phyloP scores from a whole-genome alignment of 2,888 invertebrate genomes.

The Geophilus truncorum region DNA sequence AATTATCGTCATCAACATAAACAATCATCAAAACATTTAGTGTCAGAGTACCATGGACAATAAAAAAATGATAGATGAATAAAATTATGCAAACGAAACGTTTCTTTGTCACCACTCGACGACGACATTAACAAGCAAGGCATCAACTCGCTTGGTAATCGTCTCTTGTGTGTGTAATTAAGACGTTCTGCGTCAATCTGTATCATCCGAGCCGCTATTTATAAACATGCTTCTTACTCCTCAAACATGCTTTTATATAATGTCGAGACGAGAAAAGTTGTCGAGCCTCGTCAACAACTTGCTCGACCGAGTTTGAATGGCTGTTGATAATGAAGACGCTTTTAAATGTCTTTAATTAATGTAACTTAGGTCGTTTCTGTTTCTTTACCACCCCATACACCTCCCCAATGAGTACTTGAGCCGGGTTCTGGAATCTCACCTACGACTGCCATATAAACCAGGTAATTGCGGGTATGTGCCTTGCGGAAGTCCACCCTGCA shows the following conservation, averaged over 20 bases:
- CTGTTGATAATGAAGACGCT: conserved; percentile 27
- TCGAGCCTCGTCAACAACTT: conserved; percentile 17
- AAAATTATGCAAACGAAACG: conserved; percentile 4
- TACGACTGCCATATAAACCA: conserved; percentile 78
- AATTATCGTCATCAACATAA: background rate
- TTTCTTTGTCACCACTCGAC: conserved; percentile 6
- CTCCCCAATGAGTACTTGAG: conserved; percentile 12
- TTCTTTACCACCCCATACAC: conserved; percentile 25
- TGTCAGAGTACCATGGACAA: background rate
- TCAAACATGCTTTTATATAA: conserved; percentile 21
- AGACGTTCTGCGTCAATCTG: conserved; percentile 13
- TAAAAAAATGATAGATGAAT: background rate
- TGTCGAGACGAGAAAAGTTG: conserved; percentile 13
- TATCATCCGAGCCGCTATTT: background rate
- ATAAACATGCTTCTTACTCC: conserved; percentile 12
- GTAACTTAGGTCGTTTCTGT: conserved; percentile 27
- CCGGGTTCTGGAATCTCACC: conserved; percentile 57
- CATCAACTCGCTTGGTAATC: conserved; percentile 6
- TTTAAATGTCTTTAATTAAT: conserved; percentile 27
- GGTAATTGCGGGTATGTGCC: conserved; percentile 80
- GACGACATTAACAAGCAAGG: conserved; percentile 2
- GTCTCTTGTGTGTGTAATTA: conserved; percentile 18
- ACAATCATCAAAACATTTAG: conserved; percentile 7
- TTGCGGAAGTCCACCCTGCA: conserved; percentile 85
- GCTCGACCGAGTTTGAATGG: conserved; percentile 27